These are phyloP conservation scores for Philotrypesis tridentata DNA, from an alignment of 1,140 invertebrate genomes.

Conservation along the genomic window DNA sequence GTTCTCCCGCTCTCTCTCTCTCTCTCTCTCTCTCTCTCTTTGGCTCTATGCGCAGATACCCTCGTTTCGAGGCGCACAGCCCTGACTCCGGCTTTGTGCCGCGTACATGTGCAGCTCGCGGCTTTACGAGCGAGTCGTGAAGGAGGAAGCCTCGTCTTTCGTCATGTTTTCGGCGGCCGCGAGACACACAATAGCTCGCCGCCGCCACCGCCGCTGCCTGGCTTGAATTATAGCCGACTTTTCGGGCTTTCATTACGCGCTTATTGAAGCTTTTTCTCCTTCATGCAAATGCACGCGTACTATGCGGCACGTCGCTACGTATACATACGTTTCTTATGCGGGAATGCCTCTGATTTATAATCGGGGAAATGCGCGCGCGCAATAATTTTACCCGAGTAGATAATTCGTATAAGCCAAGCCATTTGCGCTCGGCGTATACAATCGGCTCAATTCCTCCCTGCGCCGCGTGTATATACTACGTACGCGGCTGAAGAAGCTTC, in stretches of 20 bases:
- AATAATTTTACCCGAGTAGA: background rate
- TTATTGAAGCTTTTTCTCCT: background rate
- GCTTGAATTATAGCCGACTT: slow-evolving; percentile 8
- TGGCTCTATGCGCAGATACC: background rate
- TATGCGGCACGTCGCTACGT: too few relatives aligned
- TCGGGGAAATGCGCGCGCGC: background rate
- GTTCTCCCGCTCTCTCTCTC: slow-evolving; percentile 30
- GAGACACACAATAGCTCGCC: slow-evolving; percentile 31
- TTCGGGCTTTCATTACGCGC: background rate
- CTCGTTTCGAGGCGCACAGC: background rate
- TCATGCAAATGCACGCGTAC: background rate
- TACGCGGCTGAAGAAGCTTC: background rate
- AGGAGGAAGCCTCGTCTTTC: slow-evolving; percentile 23
- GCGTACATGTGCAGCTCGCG: background rate
- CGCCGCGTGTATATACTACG: background rate
- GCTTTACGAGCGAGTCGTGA: background rate
- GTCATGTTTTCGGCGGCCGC: background rate
- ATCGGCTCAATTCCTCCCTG: too few relatives aligned
- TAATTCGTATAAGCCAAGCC: background rate
- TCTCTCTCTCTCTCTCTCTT: slow-evolving; percentile 31
- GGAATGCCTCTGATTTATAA: background rate
- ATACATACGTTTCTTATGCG: background rate
- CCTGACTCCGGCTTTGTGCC: slow-evolving; percentile 6
- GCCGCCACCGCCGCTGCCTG: background rate
- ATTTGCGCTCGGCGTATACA: too few relatives aligned